Conservation (phyloP, 2,797 vertebrate species). For the Morus bassanus region DNA sequence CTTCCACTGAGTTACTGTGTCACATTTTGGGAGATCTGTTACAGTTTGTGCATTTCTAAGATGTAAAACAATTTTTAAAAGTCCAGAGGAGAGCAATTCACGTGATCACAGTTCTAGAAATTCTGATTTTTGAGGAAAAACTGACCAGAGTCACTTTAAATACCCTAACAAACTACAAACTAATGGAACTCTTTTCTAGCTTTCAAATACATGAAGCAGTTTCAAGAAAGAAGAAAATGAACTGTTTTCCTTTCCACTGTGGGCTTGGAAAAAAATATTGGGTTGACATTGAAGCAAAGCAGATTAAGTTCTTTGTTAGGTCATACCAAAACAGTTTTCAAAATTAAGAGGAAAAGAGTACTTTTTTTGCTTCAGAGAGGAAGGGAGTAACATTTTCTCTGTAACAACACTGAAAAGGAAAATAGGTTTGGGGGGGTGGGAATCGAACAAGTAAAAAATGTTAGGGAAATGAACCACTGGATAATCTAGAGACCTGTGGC, state of each 20-base stretch:
- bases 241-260: neutral
- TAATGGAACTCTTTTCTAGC: neutral
- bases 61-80: neutral
- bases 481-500: neutral
- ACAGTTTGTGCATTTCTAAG: neutral
- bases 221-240: neutral
- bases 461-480: neutral
- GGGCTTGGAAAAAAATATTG: neutral
- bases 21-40: neutral
- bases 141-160: neutral
- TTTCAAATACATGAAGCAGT: neutral
- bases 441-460: neutral
- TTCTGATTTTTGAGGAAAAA: neutral
- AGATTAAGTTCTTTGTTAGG: neutral
- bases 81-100: neutral
- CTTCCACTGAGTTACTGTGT: neutral
- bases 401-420: neutral
- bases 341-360: neutral
- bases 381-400: neutral
- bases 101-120: neutral
- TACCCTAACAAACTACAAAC: neutral
- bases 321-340: neutral
- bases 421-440: fast-evolving
- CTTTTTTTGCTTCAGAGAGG: neutral
- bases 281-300: neutral